Percentiles rank a stretch among this genome's conserved stretches.
Conservation (phyloP, 2,113 vertebrate species). For the Sterna hirundo region DNA sequence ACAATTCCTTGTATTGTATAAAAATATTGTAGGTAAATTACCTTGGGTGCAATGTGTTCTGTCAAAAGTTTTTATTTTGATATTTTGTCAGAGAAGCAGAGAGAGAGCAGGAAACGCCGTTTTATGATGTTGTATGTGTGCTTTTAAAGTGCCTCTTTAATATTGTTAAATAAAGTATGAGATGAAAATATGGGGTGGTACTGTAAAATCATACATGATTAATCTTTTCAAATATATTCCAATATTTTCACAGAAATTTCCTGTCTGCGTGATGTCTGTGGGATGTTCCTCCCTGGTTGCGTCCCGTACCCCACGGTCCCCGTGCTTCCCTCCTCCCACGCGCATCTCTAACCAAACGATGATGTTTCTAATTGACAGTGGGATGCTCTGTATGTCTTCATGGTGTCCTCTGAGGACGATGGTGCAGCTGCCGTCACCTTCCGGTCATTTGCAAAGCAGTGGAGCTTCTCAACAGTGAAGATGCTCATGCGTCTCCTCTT, state of each 20-base stretch:
- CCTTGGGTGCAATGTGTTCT: constrained; percentile 90
- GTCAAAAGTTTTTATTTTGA: constrained; percentile 95
- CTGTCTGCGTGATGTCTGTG: not conserved
- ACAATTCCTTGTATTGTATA: constrained; percentile 83
- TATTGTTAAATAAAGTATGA: constrained; percentile 68
- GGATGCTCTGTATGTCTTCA: accelerated
- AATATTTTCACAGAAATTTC: constrained; percentile 73
- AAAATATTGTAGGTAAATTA: constrained; percentile 87
- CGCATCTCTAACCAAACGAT: not conserved
- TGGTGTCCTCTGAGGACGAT: not conserved
- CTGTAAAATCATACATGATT: constrained; percentile 56
- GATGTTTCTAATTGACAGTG: not conserved
- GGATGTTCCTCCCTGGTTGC: not conserved
- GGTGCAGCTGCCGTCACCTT: not conserved
- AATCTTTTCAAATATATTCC: constrained; percentile 72
- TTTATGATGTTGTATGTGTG: constrained; percentile 83
- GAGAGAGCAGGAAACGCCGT: constrained; percentile 79
- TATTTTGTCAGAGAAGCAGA: constrained; percentile 86
- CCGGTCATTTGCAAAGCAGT: not conserved
- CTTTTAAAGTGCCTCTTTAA: constrained; percentile 84
- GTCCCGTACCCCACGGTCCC: not conserved
- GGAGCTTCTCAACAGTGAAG: not conserved
- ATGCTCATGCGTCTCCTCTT: not conserved
- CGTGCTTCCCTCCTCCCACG: not conserved
- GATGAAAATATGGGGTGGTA: constrained; percentile 48